Evolutionary conservation across 1,140 invertebrate species (phyloP).

Genomic region (Lutraria rhynchaena): DNA sequence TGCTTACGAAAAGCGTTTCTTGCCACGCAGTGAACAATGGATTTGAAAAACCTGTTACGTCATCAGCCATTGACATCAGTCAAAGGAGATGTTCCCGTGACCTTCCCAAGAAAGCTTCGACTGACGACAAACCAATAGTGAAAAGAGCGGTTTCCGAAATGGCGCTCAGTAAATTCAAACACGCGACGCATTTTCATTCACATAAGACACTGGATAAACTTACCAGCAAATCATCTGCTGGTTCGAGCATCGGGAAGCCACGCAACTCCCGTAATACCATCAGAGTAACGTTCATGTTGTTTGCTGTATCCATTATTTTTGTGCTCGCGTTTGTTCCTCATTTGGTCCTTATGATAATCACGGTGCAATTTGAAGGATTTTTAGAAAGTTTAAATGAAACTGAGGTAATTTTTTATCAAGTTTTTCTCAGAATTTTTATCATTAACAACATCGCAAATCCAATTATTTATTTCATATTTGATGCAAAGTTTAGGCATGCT

Average conservation of each 20-base stretch:
- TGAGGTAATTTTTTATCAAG: conserved; percentile 29
- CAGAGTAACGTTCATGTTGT: conserved; percentile 49
- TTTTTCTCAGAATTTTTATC: conserved; percentile 49
- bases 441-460: conserved; percentile 51
- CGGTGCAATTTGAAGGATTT: conserved; percentile 1
- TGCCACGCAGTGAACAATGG: background rate
- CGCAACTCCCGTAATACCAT: background rate
- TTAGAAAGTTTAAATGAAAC: conserved; percentile 18
- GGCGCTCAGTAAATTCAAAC: conserved; percentile 15
- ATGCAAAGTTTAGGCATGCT: conserved; percentile 29
- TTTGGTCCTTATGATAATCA: conserved; percentile 35
- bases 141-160: conserved; percentile 1
- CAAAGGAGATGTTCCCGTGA: background rate
- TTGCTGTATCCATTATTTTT: conserved; percentile 41
- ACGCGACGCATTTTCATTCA: background rate
- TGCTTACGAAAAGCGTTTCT: background rate
- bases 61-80: background rate
- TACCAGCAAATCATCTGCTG: background rate
- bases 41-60: background rate
- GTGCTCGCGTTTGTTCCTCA: conserved; percentile 43
- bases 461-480: conserved; percentile 42
- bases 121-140: background rate
- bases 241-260: background rate
- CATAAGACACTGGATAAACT: background rate
- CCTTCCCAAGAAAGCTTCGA: background rate